A percentile compares a stretch with the other conserved stretches of the same genome.
phyloP scores from a whole-genome alignment of 2,888 invertebrate species.

The Uloborus plumipes region DNA sequence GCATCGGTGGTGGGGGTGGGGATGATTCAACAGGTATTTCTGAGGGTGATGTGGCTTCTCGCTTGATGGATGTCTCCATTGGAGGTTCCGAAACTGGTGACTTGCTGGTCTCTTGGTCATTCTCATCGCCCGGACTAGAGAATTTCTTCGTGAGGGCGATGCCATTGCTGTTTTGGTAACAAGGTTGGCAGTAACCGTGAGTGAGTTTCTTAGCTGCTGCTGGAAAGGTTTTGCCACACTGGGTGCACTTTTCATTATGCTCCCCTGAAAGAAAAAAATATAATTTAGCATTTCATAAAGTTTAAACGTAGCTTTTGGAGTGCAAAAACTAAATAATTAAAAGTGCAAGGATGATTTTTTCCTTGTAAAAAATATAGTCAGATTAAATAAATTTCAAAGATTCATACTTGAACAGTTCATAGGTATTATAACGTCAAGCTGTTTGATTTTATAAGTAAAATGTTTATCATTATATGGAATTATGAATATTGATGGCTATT shows the following conservation, averaged over 20 bases:
- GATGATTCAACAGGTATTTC: conserved; percentile 21
- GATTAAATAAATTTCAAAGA: too few relatives aligned
- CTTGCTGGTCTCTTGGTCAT: conserved; percentile 16
- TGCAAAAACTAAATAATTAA: too few relatives aligned
- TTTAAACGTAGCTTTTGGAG: too few relatives aligned
- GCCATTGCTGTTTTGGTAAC: conserved; percentile 63
- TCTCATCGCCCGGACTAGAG: conserved; percentile 37
- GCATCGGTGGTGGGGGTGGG: conserved; percentile 38
- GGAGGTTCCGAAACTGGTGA: conserved; percentile 20
- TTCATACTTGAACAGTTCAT: too few relatives aligned
- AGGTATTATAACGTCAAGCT: too few relatives aligned
- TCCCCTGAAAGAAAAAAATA: conserved; percentile 73
- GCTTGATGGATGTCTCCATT: conserved; percentile 13
- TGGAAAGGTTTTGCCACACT: conserved; percentile 75
- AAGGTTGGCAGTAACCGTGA: conserved; percentile 63
- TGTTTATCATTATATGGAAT: too few relatives aligned
- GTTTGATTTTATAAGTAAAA: too few relatives aligned
- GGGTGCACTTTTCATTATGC: conserved; percentile 76
- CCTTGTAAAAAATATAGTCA: too few relatives aligned
- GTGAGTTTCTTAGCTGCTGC: conserved; percentile 53
- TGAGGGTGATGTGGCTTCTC: conserved; percentile 20
- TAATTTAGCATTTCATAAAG: too few relatives aligned
- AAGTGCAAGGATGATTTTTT: too few relatives aligned
- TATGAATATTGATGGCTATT: too few relatives aligned
- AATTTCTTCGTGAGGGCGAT: conserved; percentile 61